A percentile compares a stretch with the other conserved stretches of the same genome.
Evolutionary conservation across 2,888 invertebrate genomes (phyloP).

Genomic region (Tipula confusa): DNA sequence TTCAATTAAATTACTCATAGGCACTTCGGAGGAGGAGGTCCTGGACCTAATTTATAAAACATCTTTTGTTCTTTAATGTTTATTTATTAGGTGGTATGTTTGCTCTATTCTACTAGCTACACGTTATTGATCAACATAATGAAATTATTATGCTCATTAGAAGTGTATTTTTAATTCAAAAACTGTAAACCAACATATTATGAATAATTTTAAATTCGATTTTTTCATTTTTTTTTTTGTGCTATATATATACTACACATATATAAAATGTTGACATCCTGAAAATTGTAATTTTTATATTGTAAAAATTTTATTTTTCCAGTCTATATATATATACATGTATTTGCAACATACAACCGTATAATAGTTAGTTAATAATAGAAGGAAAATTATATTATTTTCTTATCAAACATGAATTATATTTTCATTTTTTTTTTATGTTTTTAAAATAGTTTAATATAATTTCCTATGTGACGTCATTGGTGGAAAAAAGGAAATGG

Average conservation of each 20-base stretch:
- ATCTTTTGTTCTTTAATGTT: background rate
- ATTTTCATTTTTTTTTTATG: background rate
- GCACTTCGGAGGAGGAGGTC: background rate
- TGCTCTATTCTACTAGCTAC: no score
- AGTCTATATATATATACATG: background rate
- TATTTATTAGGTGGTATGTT: no score
- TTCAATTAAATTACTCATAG: background rate
- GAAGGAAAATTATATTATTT: constrained; percentile 20
- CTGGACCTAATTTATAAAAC: background rate
- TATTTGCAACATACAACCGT: background rate
- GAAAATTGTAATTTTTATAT: background rate
- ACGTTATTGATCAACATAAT: background rate
- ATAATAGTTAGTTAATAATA: constrained; percentile 20
- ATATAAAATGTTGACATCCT: background rate
- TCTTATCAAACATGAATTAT: constrained; percentile 12
- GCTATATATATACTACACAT: background rate
- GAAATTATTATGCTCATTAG: background rate
- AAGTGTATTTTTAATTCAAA: background rate
- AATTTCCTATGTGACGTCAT: constrained; percentile 14
- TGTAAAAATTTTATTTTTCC: background rate
- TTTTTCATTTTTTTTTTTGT: background rate
- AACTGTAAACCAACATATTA: background rate
- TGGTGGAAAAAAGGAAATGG: constrained; percentile 15
- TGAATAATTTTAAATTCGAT: background rate
- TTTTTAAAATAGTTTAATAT: constrained; percentile 20